Evolutionary conservation across 1,140 invertebrate species (phyloP).

Genomic region (Drosophila tropicalis): DNA sequence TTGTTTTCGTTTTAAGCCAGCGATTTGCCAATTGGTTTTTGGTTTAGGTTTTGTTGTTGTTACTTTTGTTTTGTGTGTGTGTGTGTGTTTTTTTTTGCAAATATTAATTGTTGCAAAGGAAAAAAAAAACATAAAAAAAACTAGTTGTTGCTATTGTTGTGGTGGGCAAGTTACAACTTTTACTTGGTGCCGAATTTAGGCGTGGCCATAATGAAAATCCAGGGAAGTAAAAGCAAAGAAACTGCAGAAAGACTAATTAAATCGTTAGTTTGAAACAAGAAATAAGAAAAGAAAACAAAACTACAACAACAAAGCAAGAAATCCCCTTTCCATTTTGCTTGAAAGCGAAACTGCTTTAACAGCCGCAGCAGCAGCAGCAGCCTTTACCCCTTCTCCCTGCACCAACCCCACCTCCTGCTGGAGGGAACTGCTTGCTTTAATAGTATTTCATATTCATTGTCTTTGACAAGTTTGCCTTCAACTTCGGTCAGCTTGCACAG

Average conservation of each 20-base stretch:
- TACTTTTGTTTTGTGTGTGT: conserved; percentile 34
- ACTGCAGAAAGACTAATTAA: conserved; percentile 24
- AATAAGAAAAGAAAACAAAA: too few species aligned
- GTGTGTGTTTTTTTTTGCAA: conserved; percentile 37
- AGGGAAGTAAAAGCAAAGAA: conserved; percentile 69
- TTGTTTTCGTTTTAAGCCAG: conserved; percentile 47
- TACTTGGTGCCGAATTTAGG: conserved; percentile 70
- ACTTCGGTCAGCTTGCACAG: conserved; percentile 64
- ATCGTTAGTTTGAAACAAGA: conserved; percentile 11
- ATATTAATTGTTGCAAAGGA: conserved; percentile 76
- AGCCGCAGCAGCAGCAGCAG: not conserved
- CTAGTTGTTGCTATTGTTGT: conserved; percentile 68
- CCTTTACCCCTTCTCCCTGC: not conserved
- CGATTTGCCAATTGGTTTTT: conserved; percentile 66
- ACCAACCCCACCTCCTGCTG: not conserved
- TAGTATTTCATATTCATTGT: conserved; percentile 59
- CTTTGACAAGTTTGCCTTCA: conserved; percentile 80
- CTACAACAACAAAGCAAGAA: conserved; percentile 8
- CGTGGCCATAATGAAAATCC: conserved; percentile 71
- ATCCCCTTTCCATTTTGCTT: conserved; percentile 13
- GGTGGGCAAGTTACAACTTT: conserved; percentile 55
- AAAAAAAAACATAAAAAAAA: conserved; percentile 62
- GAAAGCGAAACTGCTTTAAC: conserved; percentile 44
- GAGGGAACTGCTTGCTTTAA: not conserved
- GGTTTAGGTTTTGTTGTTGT: conserved; percentile 52